A percentile compares a stretch with the other conserved stretches of the same genome.
phyloP scores from a whole-genome alignment of 2,113 vertebrate genomes.

The Empidonax traillii region DNA sequence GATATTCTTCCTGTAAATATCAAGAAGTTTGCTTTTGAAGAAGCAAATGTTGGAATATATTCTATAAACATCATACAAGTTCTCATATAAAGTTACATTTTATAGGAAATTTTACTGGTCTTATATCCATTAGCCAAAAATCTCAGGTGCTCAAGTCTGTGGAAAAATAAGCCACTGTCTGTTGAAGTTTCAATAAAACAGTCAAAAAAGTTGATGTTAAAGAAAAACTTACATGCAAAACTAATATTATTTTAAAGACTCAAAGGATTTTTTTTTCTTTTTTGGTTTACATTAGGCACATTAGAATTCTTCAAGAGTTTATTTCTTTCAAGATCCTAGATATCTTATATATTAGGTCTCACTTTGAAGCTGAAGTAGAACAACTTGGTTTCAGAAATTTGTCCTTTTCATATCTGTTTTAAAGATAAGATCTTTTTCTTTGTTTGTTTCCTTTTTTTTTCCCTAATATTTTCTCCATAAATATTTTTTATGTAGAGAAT shows the following conservation, averaged over 20 bases:
- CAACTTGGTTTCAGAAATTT: background rate
- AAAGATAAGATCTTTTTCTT: background rate
- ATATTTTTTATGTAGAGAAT: background rate
- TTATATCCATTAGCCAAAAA: conserved; percentile 75
- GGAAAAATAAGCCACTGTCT: conserved; percentile 80
- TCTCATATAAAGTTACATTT: conserved; percentile 71
- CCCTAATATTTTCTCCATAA: background rate
- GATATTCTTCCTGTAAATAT: conserved; percentile 7
- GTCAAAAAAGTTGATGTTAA: conserved; percentile 58
- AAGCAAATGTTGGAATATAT: conserved; percentile 42
- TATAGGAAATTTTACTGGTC: conserved; percentile 72
- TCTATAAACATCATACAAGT: conserved; percentile 67
- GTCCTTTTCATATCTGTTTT: background rate
- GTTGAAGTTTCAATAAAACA: conserved; percentile 74
- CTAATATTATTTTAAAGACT: conserved; percentile 66
- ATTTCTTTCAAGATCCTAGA: conserved; percentile 20
- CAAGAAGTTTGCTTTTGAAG: conserved; percentile 40
- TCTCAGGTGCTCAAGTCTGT: conserved; percentile 73
- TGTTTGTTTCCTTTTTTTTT: background rate
- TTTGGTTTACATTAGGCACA: conserved; percentile 17
- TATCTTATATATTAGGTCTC: background rate
- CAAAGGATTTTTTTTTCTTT: background rate
- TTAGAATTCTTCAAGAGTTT: conserved; percentile 34
- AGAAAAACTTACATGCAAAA: conserved; percentile 68
- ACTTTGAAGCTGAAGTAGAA: conserved; percentile 29